Conservation (phyloP, 1,140 invertebrate genomes). For the Acyrthosiphon pisum region DNA sequence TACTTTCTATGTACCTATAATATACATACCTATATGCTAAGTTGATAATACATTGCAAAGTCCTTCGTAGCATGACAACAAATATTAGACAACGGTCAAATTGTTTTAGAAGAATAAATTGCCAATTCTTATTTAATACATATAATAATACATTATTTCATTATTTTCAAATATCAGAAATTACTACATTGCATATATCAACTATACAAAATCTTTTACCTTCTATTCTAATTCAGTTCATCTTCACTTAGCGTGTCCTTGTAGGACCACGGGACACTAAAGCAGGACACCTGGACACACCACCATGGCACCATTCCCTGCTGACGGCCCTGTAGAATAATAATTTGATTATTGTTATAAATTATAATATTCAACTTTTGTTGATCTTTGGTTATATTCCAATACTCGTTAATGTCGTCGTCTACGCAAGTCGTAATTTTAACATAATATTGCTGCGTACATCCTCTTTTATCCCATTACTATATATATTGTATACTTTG, state of each 20-base stretch:
- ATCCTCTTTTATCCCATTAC: background rate
- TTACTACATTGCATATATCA: background rate
- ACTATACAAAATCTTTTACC: background rate
- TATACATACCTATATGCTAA: no score
- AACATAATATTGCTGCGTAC: background rate
- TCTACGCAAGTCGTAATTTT: conserved; percentile 6
- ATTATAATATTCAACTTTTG: background rate
- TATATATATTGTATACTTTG: background rate
- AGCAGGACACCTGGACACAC: background rate
- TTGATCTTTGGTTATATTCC: conserved; percentile 28
- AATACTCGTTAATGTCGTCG: conserved; percentile 23
- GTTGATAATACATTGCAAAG: no score
- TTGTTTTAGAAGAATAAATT: background rate
- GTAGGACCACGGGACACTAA: background rate
- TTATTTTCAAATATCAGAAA: background rate
- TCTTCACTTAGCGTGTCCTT: background rate
- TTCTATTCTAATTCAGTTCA: background rate
- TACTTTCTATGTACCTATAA: background rate
- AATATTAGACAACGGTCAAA: background rate
- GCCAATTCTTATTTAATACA: no score
- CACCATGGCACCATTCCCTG: background rate
- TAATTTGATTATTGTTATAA: background rate
- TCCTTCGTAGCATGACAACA: background rate
- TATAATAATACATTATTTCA: no score
- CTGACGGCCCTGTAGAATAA: background rate